Conservation (phyloP, 2,113 vertebrate species). For the Poicephalus gulielmi region DNA sequence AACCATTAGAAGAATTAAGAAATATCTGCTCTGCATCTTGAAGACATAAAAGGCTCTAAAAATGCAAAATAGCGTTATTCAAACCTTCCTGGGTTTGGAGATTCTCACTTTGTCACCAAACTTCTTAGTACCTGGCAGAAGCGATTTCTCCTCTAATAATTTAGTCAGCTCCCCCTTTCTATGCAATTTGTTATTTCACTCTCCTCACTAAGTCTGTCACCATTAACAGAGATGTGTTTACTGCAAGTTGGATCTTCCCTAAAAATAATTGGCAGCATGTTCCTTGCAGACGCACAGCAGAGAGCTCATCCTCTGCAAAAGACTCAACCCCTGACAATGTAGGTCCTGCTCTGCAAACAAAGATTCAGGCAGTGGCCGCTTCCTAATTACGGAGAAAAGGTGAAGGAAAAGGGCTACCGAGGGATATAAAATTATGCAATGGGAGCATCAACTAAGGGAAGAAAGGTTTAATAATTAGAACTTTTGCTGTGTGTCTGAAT, state of each 20-base stretch:
- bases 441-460: neutral
- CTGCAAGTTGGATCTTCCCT: neutral
- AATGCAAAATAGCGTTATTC: neutral
- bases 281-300: neutral
- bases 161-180: neutral
- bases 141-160: neutral
- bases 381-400: neutral
- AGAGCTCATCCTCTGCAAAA: neutral
- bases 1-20: slow-evolving; percentile 28
- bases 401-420: neutral
- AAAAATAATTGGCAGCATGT: slow-evolving; percentile 34
- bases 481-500: neutral
- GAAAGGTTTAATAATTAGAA: neutral
- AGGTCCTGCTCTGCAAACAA: neutral
- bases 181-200: neutral
- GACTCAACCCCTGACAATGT: neutral
- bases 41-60: neutral
- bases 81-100: neutral
- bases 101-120: neutral
- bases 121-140: neutral
- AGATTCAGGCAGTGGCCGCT: neutral
- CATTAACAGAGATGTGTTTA: slow-evolving; percentile 29
- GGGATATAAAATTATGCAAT: neutral
- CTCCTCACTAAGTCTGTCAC: slow-evolving; percentile 1
- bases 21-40: neutral